phyloP scores from a whole-genome alignment of 2,888 invertebrate genomes.

The Phyto melanocephala region DNA sequence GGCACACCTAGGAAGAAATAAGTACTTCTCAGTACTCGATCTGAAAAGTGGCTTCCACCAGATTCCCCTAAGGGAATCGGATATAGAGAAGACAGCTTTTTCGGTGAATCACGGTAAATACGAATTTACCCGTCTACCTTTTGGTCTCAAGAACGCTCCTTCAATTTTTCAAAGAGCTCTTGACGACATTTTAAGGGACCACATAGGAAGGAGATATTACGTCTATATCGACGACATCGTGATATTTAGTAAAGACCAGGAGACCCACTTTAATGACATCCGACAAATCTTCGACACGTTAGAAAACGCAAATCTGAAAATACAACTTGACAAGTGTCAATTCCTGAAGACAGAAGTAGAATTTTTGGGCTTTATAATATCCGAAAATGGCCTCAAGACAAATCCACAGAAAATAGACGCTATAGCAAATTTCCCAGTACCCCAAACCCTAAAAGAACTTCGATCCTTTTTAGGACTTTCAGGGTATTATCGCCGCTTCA shows the following conservation, averaged over 20 bases:
- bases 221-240: slow-evolving; percentile 35
- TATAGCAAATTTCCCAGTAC: neutral
- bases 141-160: slow-evolving; percentile 37
- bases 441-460: neutral
- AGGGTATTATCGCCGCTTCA: slow-evolving; percentile 16
- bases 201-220: slow-evolving; percentile 9
- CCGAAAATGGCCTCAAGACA: neutral
- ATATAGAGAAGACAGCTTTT: slow-evolving; percentile 30
- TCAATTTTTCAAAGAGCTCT: slow-evolving; percentile 34
- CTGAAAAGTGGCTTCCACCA: slow-evolving; percentile 39
- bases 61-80: neutral
- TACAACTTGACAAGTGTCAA: slow-evolving; percentile 14
- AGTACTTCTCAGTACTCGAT: neutral
- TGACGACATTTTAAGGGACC: neutral
- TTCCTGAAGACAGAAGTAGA: slow-evolving; percentile 13
- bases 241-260: neutral
- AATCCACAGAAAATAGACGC: neutral
- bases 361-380: slow-evolving; percentile 9
- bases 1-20: neutral
- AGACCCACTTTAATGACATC: neutral
- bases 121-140: slow-evolving; percentile 22
- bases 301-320: slow-evolving; percentile 2
- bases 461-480: neutral
- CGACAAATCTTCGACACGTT: neutral
- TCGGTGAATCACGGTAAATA: slow-evolving; percentile 23